phyloP scores from a whole-genome alignment of 2,113 vertebrate species.

The Mionectes macconnelli region DNA sequence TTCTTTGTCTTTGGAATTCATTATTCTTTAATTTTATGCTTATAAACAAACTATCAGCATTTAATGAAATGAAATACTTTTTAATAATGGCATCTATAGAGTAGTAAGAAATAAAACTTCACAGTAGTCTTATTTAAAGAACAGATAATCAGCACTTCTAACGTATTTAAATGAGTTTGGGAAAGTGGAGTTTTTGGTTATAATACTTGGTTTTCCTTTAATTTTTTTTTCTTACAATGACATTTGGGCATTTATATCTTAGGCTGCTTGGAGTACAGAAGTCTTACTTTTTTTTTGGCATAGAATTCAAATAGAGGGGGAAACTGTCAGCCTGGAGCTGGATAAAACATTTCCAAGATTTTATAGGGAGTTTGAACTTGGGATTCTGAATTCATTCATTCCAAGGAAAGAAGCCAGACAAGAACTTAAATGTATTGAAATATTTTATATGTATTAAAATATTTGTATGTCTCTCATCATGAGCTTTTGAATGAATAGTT shows the following conservation, averaged over 20 bases:
- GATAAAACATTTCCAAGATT: neutral
- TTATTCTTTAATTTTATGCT: neutral
- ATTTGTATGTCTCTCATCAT: neutral
- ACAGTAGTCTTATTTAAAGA: neutral
- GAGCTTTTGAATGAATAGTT: neutral
- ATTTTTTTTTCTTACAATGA: neutral
- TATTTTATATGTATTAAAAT: neutral
- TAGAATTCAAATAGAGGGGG: neutral
- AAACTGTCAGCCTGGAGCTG: neutral
- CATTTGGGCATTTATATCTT: neutral
- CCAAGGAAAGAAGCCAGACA: neutral
- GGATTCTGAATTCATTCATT: neutral
- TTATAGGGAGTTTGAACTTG: neutral
- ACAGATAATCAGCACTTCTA: neutral
- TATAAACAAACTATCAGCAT: neutral
- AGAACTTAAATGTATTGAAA: neutral
- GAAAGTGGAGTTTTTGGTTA: fast-evolving
- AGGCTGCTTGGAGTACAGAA: neutral
- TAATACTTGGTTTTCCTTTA: neutral
- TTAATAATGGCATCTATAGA: neutral
- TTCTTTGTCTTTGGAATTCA: neutral
- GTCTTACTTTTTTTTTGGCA: neutral
- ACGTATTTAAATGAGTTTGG: neutral
- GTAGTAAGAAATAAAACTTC: neutral
- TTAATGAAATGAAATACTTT: neutral